Percentiles rank a stretch among this genome's conserved stretches.
These are phyloP conservation scores for Ibidorhyncha struthersii DNA, from an alignment of 2,113 vertebrate genomes.

Conservation along the genomic window DNA sequence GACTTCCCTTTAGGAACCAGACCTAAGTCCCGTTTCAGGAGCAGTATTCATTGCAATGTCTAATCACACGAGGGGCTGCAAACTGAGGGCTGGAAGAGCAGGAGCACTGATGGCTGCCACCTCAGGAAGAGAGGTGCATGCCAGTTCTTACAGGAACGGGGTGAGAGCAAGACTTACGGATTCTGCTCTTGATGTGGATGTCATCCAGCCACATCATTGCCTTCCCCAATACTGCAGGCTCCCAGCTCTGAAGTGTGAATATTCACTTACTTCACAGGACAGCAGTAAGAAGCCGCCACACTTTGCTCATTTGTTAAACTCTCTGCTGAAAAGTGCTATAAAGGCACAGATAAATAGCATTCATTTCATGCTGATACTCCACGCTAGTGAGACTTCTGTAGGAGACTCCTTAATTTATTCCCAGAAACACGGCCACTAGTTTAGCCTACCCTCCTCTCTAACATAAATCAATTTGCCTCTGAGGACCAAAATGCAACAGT, in stretches of 20 bases:
- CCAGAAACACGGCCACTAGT: neutral
- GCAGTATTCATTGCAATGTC: neutral
- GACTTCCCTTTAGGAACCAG: neutral
- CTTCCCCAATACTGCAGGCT: neutral
- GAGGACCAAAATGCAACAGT: neutral
- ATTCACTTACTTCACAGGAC: neutral
- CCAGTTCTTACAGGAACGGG: neutral
- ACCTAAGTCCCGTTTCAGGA: neutral
- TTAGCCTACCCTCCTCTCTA: neutral
- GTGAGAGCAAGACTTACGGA: accelerated
- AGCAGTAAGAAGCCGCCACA: neutral
- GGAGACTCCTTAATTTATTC: neutral
- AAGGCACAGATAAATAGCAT: neutral
- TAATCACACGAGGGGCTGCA: neutral
- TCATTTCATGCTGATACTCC: neutral
- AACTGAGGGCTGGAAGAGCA: neutral
- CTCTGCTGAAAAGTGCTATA: neutral
- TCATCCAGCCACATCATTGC: neutral
- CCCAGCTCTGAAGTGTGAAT: neutral
- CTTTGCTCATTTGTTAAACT: neutral
- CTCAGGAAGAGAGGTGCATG: neutral
- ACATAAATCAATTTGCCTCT: neutral
- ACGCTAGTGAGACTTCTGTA: neutral
- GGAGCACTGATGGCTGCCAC: neutral
- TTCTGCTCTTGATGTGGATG: neutral